Evolutionary conservation across 2,113 vertebrate species (phyloP).

Genomic region (Bubalus kerabau): DNA sequence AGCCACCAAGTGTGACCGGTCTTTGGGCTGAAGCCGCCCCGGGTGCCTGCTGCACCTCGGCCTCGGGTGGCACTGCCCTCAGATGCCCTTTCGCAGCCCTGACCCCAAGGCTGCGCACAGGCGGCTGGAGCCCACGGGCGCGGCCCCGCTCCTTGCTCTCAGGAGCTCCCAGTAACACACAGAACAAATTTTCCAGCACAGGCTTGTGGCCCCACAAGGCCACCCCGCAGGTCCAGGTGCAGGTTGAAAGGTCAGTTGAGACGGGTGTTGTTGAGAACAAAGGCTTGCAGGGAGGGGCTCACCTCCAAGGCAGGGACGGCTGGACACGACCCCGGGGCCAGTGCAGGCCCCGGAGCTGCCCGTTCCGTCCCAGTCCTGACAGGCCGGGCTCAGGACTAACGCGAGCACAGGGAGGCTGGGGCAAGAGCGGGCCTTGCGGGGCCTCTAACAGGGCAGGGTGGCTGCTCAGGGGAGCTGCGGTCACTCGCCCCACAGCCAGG

Average conservation of each 20-base stretch:
- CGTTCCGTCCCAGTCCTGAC: too few species aligned
- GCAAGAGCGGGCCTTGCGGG: background rate
- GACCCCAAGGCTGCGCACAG: background rate
- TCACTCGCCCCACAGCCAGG: background rate
- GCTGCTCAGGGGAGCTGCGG: background rate
- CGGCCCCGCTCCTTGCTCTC: background rate
- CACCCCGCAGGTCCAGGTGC: background rate
- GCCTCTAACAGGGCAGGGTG: background rate
- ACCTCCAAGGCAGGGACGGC: background rate
- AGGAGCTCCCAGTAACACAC: background rate
- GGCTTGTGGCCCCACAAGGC: background rate
- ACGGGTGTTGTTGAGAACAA: background rate
- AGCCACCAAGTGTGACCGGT: background rate
- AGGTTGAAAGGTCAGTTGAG: background rate
- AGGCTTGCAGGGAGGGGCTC: background rate
- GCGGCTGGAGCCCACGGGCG: background rate
- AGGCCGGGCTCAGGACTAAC: fast-evolving
- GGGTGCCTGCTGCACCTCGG: background rate
- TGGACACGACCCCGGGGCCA: background rate
- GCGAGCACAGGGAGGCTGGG: background rate
- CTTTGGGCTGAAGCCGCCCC: background rate
- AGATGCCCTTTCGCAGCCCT: background rate
- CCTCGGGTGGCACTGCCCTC: background rate
- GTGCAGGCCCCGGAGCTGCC: background rate
- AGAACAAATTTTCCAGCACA: background rate